Base-by-base conservation (phyloP, 2,797 vertebrate species). In the Chromobotia macracanthus region DNA sequence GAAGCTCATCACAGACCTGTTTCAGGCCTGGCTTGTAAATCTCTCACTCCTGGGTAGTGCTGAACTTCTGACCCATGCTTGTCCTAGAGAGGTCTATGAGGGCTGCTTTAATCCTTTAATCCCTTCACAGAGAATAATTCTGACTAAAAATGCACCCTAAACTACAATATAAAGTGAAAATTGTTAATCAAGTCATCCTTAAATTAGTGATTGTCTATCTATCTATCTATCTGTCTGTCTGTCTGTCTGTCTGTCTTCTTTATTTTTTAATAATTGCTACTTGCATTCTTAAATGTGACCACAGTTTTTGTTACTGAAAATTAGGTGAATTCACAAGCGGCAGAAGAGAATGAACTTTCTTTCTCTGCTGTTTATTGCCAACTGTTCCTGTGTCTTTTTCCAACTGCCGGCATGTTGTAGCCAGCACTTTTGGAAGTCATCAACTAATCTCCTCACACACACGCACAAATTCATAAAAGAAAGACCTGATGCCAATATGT, bases 401-500 rank as follows among this genome's bases (percentile, higher is more conserved):
- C 85, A 86, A 87, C 89, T 89, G 87, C 86, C 86, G 88, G 84
- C 87, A 87, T 91, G 89, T 88, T 67, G 89, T 92, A 89, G 87
- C 88, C 16, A 89, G 92, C 93, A 92, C 89, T 90, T 87, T 87
- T 93, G 90, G 90, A 89, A 95, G 93, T 94, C 93, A 91, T 91
- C 87, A 83, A 83, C 88, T 95, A 96, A 97, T 96, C 94, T 92
- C 92, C 88, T 94, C 95, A 92, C 92, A 92, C 25, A 64, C 56
- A 70, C 48, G 16, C 4, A 18, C 18, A 50, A 1, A 92, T 9
- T 9, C 38, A 9, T 41, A 9, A 41, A 41, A 38, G 35, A 94
- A 90, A 90, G 88, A 89, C 88, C 89, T 89, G 90, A 93, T 91
- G 90, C 94, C 96, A 97, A 97, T 96, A 96, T 95, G 96, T 96